Base-by-base conservation (phyloP, 1,140 invertebrate species). In the Diuraphis noxia region DNA sequence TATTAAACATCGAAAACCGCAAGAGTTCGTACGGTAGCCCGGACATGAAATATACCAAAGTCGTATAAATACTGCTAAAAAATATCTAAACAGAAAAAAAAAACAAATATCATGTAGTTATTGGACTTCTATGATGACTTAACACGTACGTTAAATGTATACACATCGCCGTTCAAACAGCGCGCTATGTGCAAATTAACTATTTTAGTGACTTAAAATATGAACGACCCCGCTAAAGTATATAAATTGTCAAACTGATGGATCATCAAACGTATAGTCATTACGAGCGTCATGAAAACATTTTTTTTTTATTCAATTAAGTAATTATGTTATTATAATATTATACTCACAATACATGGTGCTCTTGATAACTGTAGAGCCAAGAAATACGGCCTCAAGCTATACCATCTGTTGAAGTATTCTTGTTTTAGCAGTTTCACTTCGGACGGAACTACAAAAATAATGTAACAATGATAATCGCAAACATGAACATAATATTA, bases 371-470 rank as follows among this genome's bases (percentile, higher is more conserved):
- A 94, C 0, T 96, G 97, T 91, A 97, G 94, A 0, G 97, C 97
- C 40, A 96, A 94, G 93, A 97, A 98, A 94, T 97, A 98, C 0
- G 97, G 96, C 81, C 95, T 95, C 0, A 97, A 94, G 56, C 96
- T 95, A 94, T 98, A 98, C 97, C 97, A 98, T 92, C 96, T 96
- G 93, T 98, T 98, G 91, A 97, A 96, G 93, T 97, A 96, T 94
- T 98, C 97, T 93, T 96, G 96, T 92, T 96, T 96, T 92, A 97
- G 96, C 41, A 97, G 95, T 93, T 96, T 96, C 92, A 97, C 96
- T 94, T 97, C 97, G 93, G 95, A 94, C 0, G 97, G 97, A 95
- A 96, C 97, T 97, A 94, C 10, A 94, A 94, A 88, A 91, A 92
- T 84, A 38, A 52, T 72, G 19, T 17, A 72, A n/a, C 30, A n/a